Percentiles rank a stretch among this genome's conserved stretches.
These are phyloP conservation scores for Cisticola juncidis DNA, from an alignment of 2,113 vertebrate species.

Conservation along the genomic window DNA sequence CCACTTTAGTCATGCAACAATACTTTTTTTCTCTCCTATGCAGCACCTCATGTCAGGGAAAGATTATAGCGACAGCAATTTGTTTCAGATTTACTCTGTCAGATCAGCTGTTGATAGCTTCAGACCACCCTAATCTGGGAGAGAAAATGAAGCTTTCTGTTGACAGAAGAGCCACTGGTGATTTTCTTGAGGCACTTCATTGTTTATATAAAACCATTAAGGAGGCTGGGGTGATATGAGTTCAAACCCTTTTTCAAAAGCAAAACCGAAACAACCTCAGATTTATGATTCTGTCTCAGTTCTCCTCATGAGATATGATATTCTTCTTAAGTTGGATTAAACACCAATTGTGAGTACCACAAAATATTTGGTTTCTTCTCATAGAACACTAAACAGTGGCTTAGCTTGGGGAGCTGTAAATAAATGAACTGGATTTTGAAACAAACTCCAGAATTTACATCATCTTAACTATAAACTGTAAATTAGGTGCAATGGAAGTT, in stretches of 20 bases:
- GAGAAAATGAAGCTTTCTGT: conserved; percentile 64
- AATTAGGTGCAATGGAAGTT: conserved; percentile 38
- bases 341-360: background rate
- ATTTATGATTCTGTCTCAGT: background rate
- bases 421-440: conserved; percentile 28
- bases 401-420: conserved; percentile 28
- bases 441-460: conserved; percentile 21
- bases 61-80: conserved; percentile 75
- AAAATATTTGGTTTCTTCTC: conserved; percentile 27
- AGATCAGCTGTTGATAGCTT: conserved; percentile 69
- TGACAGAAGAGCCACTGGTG: conserved; percentile 60
- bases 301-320: background rate
- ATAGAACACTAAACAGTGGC: background rate
- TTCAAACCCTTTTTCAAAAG: conserved; percentile 25
- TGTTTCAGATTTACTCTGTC: conserved; percentile 80
- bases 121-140: conserved; percentile 72
- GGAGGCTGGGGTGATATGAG: background rate
- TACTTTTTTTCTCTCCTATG: conserved; percentile 39
- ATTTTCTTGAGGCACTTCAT: conserved; percentile 63
- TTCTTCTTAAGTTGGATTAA: background rate
- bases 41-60: conserved; percentile 45
- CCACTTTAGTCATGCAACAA: conserved; percentile 16
- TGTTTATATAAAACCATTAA: conserved; percentile 45
- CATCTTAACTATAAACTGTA: conserved; percentile 20
- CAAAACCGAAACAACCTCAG: background rate